Percentiles rank a stretch among this genome's conserved stretches.
phyloP scores from a whole-genome alignment of 1,140 invertebrate species.

The Ridgeia piscesae region DNA sequence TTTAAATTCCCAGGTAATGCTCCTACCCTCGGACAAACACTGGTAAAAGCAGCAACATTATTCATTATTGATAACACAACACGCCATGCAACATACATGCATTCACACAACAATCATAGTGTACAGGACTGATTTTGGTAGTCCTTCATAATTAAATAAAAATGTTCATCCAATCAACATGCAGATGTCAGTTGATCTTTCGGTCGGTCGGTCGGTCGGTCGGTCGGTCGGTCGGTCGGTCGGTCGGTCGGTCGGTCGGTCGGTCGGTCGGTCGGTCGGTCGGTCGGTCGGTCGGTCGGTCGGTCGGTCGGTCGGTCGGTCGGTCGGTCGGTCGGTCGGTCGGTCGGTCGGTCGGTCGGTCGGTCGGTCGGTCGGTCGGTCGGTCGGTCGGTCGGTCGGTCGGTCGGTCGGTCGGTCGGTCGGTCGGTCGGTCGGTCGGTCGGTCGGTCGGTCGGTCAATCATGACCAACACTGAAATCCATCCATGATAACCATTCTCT shows the following conservation, averaged over 20 bases:
- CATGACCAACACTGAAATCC: background rate
- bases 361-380: background rate
- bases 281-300: background rate
- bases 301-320: background rate
- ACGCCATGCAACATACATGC: background rate
- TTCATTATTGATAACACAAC: too few species aligned
- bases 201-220: background rate
- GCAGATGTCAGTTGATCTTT: background rate
- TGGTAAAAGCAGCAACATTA: background rate
- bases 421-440: too few species aligned
- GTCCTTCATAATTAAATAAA: background rate
- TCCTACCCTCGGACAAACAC: background rate
- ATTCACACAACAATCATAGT: background rate
- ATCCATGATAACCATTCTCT: background rate
- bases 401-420: background rate
- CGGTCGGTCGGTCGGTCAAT: too few species aligned
- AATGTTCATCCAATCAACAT: background rate
- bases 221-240: background rate
- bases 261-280: background rate
- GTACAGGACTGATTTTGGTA: background rate
- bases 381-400: background rate
- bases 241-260: background rate
- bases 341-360: background rate
- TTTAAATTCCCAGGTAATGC: background rate
- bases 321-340: background rate